Evolutionary conservation across 2,797 vertebrate species (phyloP).

Genomic region (Alosa sapidissima): DNA sequence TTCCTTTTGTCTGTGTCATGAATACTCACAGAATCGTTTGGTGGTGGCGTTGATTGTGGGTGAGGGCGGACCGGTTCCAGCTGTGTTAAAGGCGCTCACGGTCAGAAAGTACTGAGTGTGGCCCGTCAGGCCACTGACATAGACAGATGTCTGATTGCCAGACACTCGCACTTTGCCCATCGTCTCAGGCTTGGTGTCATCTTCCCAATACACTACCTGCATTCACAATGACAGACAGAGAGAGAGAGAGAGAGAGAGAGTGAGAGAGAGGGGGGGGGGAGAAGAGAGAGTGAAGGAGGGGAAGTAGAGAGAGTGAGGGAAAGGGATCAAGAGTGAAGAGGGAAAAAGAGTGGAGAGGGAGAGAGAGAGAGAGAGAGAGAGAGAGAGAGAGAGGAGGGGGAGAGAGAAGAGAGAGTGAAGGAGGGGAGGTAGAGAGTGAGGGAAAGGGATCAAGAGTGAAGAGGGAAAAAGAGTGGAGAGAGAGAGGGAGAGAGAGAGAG

Average conservation of each 20-base stretch:
- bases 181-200: slow-evolving; percentile 87
- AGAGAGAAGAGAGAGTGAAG: background rate
- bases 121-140: slow-evolving; percentile 81
- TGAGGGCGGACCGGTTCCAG: slow-evolving; percentile 87
- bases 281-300: background rate
- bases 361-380: background rate
- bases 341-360: background rate
- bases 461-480: background rate
- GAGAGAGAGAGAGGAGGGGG: background rate
- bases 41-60: slow-evolving; percentile 90
- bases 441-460: background rate
- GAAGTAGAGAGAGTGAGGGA: background rate
- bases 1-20: background rate
- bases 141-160: slow-evolving; percentile 85
- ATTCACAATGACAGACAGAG: slow-evolving; percentile 30
- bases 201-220: slow-evolving; percentile 92
- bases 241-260: background rate
- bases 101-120: slow-evolving; percentile 85
- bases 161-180: slow-evolving; percentile 85
- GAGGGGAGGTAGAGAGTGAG: background rate
- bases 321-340: background rate
- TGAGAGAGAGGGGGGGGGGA: background rate
- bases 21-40: slow-evolving; percentile 88
- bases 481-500: background rate
- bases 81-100: slow-evolving; percentile 92